Percentiles rank a stretch among this genome's conserved stretches.
Evolutionary conservation across 1,140 invertebrate genomes (phyloP).

Genomic region (Anastrepha obliqua): DNA sequence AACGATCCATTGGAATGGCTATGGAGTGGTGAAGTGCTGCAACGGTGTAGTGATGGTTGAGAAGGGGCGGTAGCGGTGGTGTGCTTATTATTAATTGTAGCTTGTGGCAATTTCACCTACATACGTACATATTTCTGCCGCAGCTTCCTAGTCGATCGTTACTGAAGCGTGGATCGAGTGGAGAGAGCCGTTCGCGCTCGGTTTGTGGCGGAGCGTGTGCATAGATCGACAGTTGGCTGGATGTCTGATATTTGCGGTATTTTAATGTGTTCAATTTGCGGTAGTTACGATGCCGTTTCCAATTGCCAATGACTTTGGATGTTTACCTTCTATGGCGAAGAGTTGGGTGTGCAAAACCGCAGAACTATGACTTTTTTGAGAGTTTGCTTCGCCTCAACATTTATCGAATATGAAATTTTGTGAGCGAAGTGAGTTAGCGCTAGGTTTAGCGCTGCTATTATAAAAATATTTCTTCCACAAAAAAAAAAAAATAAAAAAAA

Average conservation of each 20-base stretch:
- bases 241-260: conserved; percentile 9
- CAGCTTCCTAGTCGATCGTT: conserved; percentile 5
- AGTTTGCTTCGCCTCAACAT: too few species aligned
- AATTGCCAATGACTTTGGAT: background rate
- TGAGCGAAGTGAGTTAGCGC: too few species aligned
- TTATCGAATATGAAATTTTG: too few species aligned
- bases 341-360: background rate
- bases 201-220: background rate
- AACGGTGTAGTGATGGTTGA: background rate
- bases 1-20: conserved; percentile 2
- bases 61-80: background rate
- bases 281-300: background rate
- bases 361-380: background rate
- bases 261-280: conserved; percentile 34
- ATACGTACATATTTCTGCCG: background rate
- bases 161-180: background rate
- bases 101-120: conserved; percentile 23
- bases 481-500: too few species aligned
- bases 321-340: background rate
- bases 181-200: background rate
- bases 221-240: background rate
- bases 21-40: background rate
- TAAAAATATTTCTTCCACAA: too few species aligned
- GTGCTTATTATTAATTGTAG: conserved; percentile 24
- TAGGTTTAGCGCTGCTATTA: too few species aligned